Evolutionary conservation across 2,113 vertebrate genomes (phyloP).

Genomic region (Ginglymostoma cirratum): DNA sequence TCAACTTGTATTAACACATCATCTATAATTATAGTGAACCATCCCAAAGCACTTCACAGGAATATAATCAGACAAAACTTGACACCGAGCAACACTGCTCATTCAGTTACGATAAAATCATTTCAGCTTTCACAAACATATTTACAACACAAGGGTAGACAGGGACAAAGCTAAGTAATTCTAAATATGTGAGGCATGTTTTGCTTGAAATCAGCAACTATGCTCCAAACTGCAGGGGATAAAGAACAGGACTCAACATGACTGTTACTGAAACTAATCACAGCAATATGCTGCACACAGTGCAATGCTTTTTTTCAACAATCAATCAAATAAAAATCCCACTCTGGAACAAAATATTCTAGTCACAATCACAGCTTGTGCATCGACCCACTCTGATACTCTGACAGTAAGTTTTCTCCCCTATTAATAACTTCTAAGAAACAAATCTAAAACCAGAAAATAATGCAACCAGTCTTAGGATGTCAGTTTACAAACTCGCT

Average conservation of each 20-base stretch:
- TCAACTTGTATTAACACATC: neutral
- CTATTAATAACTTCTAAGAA: neutral
- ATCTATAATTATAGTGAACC: neutral
- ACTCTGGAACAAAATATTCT: neutral
- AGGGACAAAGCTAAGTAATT: neutral
- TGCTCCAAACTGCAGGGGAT: neutral
- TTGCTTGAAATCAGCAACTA: neutral
- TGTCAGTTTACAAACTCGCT: neutral
- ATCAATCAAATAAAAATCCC: neutral
- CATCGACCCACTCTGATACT: neutral
- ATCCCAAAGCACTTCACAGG: neutral
- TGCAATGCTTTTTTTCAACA: neutral
- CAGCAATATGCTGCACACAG: neutral
- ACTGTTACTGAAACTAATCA: neutral
- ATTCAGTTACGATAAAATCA: neutral
- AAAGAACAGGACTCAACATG: neutral
- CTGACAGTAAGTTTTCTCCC: neutral
- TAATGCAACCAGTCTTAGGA: neutral
- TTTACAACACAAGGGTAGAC: neutral
- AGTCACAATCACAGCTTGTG: neutral
- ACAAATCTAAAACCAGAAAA: neutral
- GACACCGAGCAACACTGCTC: neutral
- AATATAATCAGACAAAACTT: neutral
- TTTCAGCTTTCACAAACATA: neutral
- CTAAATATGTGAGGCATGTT: neutral